Conservation (phyloP, 2,113 vertebrate species). For the Austrofundulus limnaeus region DNA sequence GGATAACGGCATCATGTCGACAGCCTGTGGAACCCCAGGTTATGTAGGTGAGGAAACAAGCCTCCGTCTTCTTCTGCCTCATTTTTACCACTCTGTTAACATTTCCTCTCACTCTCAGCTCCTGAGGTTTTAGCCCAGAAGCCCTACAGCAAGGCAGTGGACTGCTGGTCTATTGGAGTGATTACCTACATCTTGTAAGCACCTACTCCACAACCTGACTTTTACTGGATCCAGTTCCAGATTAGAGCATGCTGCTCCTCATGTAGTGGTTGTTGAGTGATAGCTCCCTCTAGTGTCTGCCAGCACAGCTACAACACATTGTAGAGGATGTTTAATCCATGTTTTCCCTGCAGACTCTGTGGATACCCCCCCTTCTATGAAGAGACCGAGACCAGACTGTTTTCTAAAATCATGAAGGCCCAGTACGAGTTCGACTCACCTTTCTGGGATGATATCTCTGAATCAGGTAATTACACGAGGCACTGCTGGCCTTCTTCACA, state of each 20-base stretch:
- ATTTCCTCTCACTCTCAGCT: constrained; percentile 72
- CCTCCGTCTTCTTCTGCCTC: too few relatives aligned
- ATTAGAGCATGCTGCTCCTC: constrained; percentile 8
- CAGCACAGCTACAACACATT: neutral
- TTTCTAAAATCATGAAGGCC: constrained; percentile 95
- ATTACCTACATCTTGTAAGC: constrained; percentile 98
- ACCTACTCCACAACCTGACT: neutral
- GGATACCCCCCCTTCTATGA: constrained; percentile 98
- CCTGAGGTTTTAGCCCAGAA: constrained; percentile 96
- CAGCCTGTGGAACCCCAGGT: constrained; percentile 94
- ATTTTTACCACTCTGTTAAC: neutral
- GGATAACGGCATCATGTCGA: constrained; percentile 93
- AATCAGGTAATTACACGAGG: constrained; percentile 82
- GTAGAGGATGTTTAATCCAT: neutral
- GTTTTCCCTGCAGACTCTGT: constrained; percentile 81
- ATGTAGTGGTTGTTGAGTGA: neutral
- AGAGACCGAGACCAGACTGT: constrained; percentile 91
- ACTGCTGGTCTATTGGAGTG: constrained; percentile 98
- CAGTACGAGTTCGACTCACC: constrained; percentile 96
- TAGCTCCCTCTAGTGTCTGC: constrained; percentile 1
- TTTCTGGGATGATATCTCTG: constrained; percentile 96
- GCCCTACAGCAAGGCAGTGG: constrained; percentile 96
- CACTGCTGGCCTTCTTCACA: neutral
- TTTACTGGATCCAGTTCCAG: constrained; percentile 9
- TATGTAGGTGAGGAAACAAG: constrained; percentile 85